A percentile compares a stretch with the other conserved stretches of the same genome.
Evolutionary conservation across 2,888 invertebrate species (phyloP).

Genomic region (Drosophila emarginata): DNA sequence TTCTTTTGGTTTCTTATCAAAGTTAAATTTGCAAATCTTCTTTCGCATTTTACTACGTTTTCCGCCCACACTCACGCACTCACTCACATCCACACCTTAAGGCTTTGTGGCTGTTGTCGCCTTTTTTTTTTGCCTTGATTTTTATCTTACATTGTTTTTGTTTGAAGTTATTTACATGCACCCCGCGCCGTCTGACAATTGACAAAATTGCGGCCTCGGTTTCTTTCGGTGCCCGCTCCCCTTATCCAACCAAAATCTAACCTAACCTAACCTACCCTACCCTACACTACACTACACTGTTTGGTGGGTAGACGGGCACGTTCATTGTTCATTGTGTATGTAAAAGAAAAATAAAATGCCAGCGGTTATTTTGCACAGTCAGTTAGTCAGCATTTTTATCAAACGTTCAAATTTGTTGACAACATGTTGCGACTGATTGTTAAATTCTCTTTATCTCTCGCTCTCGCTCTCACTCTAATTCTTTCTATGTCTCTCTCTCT

Average conservation of each 20-base stretch:
- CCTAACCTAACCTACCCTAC: not conserved
- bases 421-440: constrained; percentile 70
- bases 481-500: not conserved
- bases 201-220: constrained; percentile 15
- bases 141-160: constrained; percentile 38
- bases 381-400: constrained; percentile 64
- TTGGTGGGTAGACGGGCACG: not conserved
- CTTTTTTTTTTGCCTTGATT: constrained; percentile 28
- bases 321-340: not conserved
- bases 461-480: not conserved
- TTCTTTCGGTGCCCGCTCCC: too few relatives aligned
- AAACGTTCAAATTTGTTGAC: constrained; percentile 70
- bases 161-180: constrained; percentile 65
- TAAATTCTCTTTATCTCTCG: constrained; percentile 22
- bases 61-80: constrained; percentile 17
- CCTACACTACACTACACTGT: not conserved
- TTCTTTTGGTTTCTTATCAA: not conserved
- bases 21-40: constrained; percentile 5
- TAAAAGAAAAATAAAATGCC: constrained; percentile 41
- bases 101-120: constrained; percentile 41
- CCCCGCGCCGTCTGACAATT: constrained; percentile 52
- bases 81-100: constrained; percentile 16
- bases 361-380: constrained; percentile 56
- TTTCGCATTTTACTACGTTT: not conserved
- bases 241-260: not conserved